phyloP scores from a whole-genome alignment of 1,140 invertebrate genomes.

The Formica exsecta region DNA sequence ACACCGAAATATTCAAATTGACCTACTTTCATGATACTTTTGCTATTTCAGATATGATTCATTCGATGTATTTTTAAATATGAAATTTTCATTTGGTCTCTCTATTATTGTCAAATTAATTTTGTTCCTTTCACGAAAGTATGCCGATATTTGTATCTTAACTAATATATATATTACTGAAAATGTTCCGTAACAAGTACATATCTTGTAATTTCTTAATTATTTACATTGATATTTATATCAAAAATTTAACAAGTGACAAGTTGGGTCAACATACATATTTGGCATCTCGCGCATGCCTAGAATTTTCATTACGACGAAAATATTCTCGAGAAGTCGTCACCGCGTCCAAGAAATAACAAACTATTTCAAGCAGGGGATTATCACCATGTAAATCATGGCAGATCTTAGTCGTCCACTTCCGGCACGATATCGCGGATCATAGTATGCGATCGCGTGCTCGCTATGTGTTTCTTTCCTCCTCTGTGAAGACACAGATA shows the following conservation, averaged over 20 bases:
- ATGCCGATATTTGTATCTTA: neutral
- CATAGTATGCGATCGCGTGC: constrained; percentile 71
- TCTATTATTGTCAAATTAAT: neutral
- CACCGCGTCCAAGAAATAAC: neutral
- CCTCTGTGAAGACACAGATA: neutral
- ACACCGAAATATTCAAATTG: neutral
- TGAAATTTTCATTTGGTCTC: neutral
- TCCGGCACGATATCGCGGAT: constrained; percentile 64
- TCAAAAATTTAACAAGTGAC: neutral
- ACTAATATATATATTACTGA: neutral
- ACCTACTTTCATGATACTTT: constrained; percentile 21
- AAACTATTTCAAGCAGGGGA: constrained; percentile 45
- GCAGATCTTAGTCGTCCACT: constrained; percentile 63
- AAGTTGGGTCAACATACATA: neutral
- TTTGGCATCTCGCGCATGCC: neutral
- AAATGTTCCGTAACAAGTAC: neutral
- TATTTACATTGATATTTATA: neutral
- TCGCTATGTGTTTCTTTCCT: constrained; percentile 55
- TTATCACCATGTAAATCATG: constrained; percentile 63
- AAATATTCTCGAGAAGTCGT: neutral
- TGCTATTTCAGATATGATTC: neutral
- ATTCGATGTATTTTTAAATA: neutral
- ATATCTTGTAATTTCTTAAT: neutral
- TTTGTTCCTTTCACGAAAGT: neutral
- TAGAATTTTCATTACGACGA: neutral